Conservation (phyloP, 2,888 invertebrate species). For the Chloroclysta siterata region DNA sequence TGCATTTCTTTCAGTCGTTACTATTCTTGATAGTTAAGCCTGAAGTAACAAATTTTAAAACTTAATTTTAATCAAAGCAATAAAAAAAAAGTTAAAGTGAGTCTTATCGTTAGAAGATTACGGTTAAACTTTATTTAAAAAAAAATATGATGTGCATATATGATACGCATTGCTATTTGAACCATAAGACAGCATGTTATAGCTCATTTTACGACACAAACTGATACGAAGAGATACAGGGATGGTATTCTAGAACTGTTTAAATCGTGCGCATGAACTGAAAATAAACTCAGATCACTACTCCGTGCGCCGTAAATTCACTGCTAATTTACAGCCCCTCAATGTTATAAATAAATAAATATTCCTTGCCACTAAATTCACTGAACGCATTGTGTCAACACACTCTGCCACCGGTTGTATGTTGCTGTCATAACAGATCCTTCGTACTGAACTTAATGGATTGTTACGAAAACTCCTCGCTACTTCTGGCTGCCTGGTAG, state of each 20-base stretch:
- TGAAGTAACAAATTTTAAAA: too few relatives aligned
- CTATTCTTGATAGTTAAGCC: too few relatives aligned
- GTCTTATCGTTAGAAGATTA: too few relatives aligned
- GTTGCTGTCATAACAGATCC: slow-evolving; percentile 79
- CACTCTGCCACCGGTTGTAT: slow-evolving; percentile 66
- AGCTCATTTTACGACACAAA: slow-evolving; percentile 1
- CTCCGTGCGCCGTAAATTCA: slow-evolving; percentile 79
- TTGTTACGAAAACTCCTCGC: slow-evolving; percentile 41
- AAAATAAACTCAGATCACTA: slow-evolving; percentile 80
- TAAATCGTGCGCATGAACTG: slow-evolving; percentile 76
- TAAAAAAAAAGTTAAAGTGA: too few relatives aligned
- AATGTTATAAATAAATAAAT: slow-evolving; percentile 83
- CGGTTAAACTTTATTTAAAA: too few relatives aligned
- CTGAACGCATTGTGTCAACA: slow-evolving; percentile 68
- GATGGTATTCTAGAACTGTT: slow-evolving; percentile 63
- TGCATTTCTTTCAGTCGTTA: too few relatives aligned
- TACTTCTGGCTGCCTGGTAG: slow-evolving; percentile 29
- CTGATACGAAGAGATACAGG: slow-evolving; percentile 4
- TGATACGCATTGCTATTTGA: neutral
- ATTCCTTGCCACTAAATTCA: slow-evolving; percentile 71
- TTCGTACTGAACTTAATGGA: slow-evolving; percentile 66
- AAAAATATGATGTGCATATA: neutral
- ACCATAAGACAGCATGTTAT: neutral
- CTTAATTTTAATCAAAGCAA: too few relatives aligned
- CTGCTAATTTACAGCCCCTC: slow-evolving; percentile 83